Base-by-base conservation (phyloP, 2,888 invertebrate species). In the Nineta flava region DNA sequence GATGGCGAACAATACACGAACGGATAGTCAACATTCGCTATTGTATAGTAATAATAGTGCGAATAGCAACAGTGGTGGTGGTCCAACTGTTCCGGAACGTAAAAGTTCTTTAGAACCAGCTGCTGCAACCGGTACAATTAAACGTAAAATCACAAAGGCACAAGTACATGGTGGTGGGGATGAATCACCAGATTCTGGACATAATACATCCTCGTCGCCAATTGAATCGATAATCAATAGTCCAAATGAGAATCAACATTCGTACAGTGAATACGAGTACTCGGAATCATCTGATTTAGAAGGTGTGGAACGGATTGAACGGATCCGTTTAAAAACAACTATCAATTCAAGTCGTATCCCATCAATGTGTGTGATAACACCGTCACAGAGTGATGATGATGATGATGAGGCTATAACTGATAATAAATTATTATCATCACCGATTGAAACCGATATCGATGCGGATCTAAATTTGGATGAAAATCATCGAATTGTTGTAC, bases 361-460 rank as follows among this genome's bases (percentile, higher is more conserved):
- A 1, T 90, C 91, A 5, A 86, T 92, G 83, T 92, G 91, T 65
- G 87, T 88, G 2, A 88, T 91, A 47, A 91, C 91, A 13, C 90
- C 91, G 4, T 81, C 83, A 0, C 83, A 84, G 53, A 90, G 88
- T 54, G 91, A 91, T 57, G 91, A 91, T 59, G 91, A 91, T 64
- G 80, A 79, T 55, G 73, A 76, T 52, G 54, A 55, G 46, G 58
- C 55, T 47, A 31, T 49, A 7, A 50, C 51, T 43, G 26, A 34
- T 31, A 53, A 19, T 44, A 52, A 47, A 19, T 43, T 47, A 50
- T 54, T 49, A 9, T 40, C 32, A 38, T 17, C 55, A 52, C 32
- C 56, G 56, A 51, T 51, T 51, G 53, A 56, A 55, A 40, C 53
- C 7, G 60, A 59, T 54, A 60, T 58, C 3, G 57, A 61, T 54